Evolutionary conservation across 2,797 vertebrate genomes (phyloP).

Genomic region (Mycteria americana): DNA sequence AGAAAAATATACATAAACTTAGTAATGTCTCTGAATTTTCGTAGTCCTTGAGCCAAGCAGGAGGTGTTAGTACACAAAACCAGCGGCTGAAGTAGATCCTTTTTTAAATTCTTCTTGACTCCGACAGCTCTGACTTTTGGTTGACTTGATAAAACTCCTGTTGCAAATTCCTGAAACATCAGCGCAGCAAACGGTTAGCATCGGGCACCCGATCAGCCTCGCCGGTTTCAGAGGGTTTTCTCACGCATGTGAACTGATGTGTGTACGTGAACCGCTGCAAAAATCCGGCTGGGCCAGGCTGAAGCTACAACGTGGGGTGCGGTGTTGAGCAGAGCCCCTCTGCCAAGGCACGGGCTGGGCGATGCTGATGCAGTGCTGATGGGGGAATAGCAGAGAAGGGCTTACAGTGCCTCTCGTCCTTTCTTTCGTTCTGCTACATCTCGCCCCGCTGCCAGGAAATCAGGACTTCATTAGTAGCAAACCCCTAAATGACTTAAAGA

Average conservation of each 20-base stretch:
- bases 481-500: neutral
- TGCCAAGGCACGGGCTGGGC: rapidly evolving
- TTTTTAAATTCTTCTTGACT: neutral
- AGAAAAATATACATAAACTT: neutral
- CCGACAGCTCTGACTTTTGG: neutral
- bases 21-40: neutral
- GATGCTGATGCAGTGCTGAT: neutral
- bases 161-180: neutral
- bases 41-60: neutral
- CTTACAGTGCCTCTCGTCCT: neutral
- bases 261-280: neutral
- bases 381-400: neutral
- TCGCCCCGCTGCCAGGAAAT: neutral
- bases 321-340: neutral
- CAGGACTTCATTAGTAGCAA: neutral
- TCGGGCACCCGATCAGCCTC: neutral
- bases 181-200: neutral
- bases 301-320: rapidly evolving
- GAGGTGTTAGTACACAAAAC: neutral
- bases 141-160: neutral
- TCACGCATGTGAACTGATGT: rapidly evolving
- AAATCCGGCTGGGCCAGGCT: neutral
- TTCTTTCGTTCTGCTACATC: neutral
- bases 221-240: neutral
- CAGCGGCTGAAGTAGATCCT: neutral